Conservation (phyloP, 2,888 invertebrate species). For the Eledona agricola region DNA sequence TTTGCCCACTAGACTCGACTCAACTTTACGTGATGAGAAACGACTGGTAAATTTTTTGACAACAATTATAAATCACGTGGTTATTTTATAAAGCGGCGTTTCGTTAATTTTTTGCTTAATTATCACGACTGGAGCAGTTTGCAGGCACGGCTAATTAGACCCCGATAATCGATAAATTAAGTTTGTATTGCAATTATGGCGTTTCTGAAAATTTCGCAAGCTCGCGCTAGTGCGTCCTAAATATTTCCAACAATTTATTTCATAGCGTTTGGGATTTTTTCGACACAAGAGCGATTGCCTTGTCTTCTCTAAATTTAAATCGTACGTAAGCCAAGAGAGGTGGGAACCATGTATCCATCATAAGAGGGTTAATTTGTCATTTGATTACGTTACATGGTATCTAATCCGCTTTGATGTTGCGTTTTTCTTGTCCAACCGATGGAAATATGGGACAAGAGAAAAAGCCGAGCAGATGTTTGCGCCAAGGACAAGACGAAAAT, state of each 20-base stretch:
- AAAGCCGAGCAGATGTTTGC: constrained; percentile 21
- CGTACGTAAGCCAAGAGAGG: too few relatives aligned
- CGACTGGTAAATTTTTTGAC: too few relatives aligned
- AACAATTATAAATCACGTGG: too few relatives aligned
- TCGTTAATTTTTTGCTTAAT: too few relatives aligned
- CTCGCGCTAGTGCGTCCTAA: background rate
- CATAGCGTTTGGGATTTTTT: too few relatives aligned
- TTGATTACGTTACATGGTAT: background rate
- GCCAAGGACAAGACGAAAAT: constrained; percentile 19
- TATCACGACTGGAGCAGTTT: constrained; percentile 22
- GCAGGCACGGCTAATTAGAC: constrained; percentile 19
- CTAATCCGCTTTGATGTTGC: constrained; percentile 21
- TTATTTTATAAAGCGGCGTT: too few relatives aligned
- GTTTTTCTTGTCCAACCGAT: constrained; percentile 14
- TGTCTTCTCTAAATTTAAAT: too few relatives aligned
- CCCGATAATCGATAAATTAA: constrained; percentile 29
- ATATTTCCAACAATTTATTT: background rate
- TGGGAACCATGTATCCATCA: too few relatives aligned
- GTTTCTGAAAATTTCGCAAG: constrained; percentile 18
- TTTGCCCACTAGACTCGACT: too few relatives aligned
- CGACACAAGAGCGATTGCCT: too few relatives aligned
- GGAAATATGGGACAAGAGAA: constrained; percentile 22
- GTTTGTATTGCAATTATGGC: constrained; percentile 15
- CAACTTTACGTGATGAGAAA: too few relatives aligned
- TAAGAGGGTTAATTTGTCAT: too few relatives aligned